Percentiles rank a stretch among this genome's conserved stretches.
Evolutionary conservation across 2,113 vertebrate genomes (phyloP).

Genomic region (Cynopterus brachyotis): DNA sequence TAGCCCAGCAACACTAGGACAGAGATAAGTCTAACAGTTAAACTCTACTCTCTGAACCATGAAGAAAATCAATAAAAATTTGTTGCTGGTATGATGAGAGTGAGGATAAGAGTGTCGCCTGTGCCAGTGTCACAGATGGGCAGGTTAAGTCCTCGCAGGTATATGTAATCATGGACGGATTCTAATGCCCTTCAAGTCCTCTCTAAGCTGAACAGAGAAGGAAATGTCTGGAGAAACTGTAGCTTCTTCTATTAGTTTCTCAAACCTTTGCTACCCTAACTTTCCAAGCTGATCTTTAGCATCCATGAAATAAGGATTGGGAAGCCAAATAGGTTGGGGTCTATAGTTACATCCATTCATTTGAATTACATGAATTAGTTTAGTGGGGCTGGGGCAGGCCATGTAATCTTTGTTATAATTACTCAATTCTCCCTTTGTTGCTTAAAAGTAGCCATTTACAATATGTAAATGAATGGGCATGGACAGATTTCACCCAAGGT

Average conservation of each 20-base stretch:
- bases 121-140: slow-evolving; percentile 14
- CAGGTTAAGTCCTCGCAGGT: slow-evolving; percentile 33
- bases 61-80: slow-evolving; percentile 72
- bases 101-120: slow-evolving; percentile 39
- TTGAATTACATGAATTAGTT: neutral
- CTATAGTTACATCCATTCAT: neutral
- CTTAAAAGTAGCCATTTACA: neutral
- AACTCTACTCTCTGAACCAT: slow-evolving; percentile 57
- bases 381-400: neutral
- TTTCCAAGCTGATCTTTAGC: neutral
- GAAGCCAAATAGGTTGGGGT: neutral
- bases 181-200: neutral
- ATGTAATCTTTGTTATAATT: neutral
- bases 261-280: neutral
- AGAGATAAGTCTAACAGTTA: slow-evolving; percentile 66
- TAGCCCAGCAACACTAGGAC: slow-evolving; percentile 33
- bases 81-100: slow-evolving; percentile 59
- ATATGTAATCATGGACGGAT: slow-evolving; percentile 26
- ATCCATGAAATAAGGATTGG: neutral
- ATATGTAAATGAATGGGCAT: neutral
- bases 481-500: neutral
- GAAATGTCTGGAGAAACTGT: neutral
- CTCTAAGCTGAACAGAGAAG: neutral
- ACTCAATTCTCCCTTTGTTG: neutral
- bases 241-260: neutral